Evolutionary conservation across 1,140 invertebrate genomes (phyloP), one percentile per base, ranked within the genome.

Genomic region (Rhagoletis pomonella): DNA sequence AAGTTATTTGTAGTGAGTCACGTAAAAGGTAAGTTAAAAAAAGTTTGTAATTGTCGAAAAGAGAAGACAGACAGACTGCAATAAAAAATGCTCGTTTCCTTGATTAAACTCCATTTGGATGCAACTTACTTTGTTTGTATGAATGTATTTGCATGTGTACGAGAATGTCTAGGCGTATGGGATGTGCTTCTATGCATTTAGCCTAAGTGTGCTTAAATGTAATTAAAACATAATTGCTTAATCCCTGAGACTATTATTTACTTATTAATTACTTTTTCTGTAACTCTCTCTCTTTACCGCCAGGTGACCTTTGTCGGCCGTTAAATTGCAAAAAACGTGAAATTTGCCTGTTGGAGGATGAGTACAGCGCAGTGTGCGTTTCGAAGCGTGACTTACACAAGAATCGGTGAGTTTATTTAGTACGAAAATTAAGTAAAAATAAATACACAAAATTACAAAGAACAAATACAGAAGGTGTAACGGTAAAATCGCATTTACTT

Each of bases 261-360:
- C n/a, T n/a, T n/a, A n/a, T n/a, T 81, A 62, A 62, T 62, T 62
- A n/a, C 60, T 29, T 29, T 77, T 47, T 50, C 58, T 14, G n/a
- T 39, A 60, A 19, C 12, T 67, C 29, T 77, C 14, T 50, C 58
- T 19, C 58, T n/a, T n/a, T 12, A 5, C n/a, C 84, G 4, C 29
- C 12, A 98, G 97, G 96, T 94, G 96, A 97, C 91, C 95, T 98
- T 87, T 98, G 97, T 93, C 95, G 96, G 89, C 96, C 97, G 60
- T 94, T 98, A 88, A 96, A 97, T 89, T 98, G 97, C 93, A 97
- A 97, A 92, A 97, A 97, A 93, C 97, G 97, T 93, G 97, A 98
- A 93, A 94, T 97, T 69, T 98, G 97, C 93, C 93, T 98, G 44
- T 93, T 98, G 65, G 96, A 97, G 92, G 96, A 97, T 93, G 95